Evolutionary conservation across 92 coral and sea anemone species (phyloP).

Genomic region (Scolanthus callimorphus): DNA sequence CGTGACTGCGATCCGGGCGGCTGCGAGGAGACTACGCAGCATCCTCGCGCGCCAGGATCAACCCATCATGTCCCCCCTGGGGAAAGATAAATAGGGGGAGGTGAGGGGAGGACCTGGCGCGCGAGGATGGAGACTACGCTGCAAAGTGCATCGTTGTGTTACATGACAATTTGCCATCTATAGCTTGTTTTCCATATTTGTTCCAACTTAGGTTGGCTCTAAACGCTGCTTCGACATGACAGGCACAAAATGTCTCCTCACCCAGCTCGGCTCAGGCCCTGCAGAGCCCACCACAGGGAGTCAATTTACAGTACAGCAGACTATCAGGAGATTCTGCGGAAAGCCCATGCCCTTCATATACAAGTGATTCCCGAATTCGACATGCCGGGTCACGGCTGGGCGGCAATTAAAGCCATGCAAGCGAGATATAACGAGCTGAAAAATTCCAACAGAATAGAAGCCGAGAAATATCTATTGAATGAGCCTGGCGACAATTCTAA

Average conservation of each 20-base stretch:
- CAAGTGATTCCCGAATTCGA: slow-evolving; percentile 96
- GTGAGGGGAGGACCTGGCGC: no score
- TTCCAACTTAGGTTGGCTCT: slow-evolving; percentile 62
- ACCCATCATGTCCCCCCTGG: no score
- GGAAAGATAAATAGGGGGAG: no score
- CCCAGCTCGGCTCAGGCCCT: slow-evolving; percentile 87
- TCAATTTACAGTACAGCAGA: slow-evolving; percentile 64
- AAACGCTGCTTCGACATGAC: slow-evolving; percentile 72
- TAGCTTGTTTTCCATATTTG: not conserved
- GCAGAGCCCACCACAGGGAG: slow-evolving; percentile 47
- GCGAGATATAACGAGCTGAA: slow-evolving; percentile 44
- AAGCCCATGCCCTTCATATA: slow-evolving; percentile 75
- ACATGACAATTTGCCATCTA: no score
- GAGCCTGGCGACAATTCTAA: slow-evolving; percentile 61
- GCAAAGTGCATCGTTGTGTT: no score
- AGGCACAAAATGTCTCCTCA: slow-evolving; percentile 52
- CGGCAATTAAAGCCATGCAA: slow-evolving; percentile 77
- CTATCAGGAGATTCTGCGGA: slow-evolving; percentile 66
- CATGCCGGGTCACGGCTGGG: slow-evolving; percentile 93
- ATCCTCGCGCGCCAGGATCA: no score
- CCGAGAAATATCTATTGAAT: slow-evolving; percentile 43
- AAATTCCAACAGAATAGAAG: slow-evolving; percentile 24
- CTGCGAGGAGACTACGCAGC: no score
- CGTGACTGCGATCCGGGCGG: no score
- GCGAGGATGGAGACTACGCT: no score